Evolutionary conservation across 2,888 invertebrate species (phyloP).

Genomic region (Nephrotoma flavescens): DNA sequence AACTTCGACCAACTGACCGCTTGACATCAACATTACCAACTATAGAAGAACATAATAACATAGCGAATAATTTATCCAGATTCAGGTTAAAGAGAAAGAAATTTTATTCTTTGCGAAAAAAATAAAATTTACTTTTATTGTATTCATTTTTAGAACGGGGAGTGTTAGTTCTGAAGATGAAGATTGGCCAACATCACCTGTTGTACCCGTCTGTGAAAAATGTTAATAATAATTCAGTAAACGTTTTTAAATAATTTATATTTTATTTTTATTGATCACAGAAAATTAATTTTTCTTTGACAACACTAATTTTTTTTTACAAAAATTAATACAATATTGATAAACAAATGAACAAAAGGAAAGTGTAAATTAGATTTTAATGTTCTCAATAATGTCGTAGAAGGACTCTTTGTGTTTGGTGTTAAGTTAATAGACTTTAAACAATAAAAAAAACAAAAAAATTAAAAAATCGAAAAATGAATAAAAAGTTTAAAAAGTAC

Average conservation of each 20-base stretch:
- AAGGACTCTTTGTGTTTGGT: background rate
- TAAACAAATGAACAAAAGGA: background rate
- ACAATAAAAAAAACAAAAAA: background rate
- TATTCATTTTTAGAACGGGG: conserved; percentile 37
- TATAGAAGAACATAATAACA: conserved; percentile 48
- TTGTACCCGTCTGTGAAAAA: conserved; percentile 40
- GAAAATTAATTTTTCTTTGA: background rate
- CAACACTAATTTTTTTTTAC: background rate
- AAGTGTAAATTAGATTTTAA: background rate
- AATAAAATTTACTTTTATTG: conserved; percentile 6
- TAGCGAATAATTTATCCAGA: conserved; percentile 26
- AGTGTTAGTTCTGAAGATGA: conserved; percentile 41
- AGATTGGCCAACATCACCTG: conserved; percentile 48
- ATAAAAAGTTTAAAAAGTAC: background rate
- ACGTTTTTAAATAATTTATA: background rate
- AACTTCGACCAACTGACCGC: conserved; percentile 58
- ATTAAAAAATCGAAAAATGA: background rate
- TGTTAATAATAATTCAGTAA: conserved; percentile 17
- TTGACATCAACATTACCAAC: conserved; percentile 57
- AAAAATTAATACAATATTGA: background rate
- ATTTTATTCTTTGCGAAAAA: conserved; percentile 3
- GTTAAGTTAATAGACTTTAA: background rate
- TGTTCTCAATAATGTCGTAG: background rate
- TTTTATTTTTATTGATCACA: background rate
- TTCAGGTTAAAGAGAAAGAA: conserved; percentile 20